Conservation (phyloP, 2,113 vertebrate species). For the Telmatochromis sp. region DNA sequence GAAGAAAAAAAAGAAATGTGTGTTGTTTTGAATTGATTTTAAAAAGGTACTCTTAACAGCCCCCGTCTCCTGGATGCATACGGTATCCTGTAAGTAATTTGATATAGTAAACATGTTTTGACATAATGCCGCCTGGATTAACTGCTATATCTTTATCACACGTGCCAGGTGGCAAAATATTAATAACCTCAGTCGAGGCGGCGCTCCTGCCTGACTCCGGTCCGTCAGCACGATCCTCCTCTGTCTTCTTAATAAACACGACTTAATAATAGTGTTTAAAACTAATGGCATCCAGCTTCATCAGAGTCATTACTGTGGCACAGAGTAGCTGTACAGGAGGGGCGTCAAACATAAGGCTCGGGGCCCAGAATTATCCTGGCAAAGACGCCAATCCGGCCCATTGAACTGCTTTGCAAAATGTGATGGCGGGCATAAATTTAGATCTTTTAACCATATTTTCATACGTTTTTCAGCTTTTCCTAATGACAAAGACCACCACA, state of each 20-base stretch:
- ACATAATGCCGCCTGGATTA: not conserved
- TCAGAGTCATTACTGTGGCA: not conserved
- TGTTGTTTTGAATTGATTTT: not conserved
- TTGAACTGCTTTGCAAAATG: not conserved
- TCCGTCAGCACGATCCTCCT: not conserved
- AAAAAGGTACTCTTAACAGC: not conserved
- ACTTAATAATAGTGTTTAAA: not conserved
- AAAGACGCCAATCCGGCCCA: fast-evolving
- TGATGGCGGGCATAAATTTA: not conserved
- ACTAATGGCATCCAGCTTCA: not conserved
- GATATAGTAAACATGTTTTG: not conserved
- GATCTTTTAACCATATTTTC: not conserved
- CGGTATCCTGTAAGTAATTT: not conserved
- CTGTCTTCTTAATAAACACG: not conserved
- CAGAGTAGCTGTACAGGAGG: not conserved
- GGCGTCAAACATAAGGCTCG: not conserved
- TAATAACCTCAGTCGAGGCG: not conserved
- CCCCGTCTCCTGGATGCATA: not conserved
- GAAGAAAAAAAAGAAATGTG: not conserved
- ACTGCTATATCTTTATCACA: not conserved
- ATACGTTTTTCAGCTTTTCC: not conserved
- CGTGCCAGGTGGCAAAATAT: not conserved
- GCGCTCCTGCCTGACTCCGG: not conserved
- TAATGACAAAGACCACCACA: not conserved
- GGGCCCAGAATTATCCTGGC: not conserved